Conservation (phyloP, 2,888 invertebrate genomes). For the Anaspis maculata region DNA sequence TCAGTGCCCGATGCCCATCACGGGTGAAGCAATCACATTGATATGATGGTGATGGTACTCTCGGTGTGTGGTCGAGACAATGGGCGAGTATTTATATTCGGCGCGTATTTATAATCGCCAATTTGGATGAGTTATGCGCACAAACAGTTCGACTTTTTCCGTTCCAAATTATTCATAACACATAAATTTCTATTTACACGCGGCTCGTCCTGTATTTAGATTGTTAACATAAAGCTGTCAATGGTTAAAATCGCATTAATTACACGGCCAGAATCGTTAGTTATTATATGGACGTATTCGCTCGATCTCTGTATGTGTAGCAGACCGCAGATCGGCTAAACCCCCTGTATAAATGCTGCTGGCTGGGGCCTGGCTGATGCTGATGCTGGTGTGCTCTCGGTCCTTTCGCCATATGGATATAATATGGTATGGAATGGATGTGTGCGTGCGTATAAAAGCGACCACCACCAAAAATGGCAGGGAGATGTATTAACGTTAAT, state of each 20-base stretch:
- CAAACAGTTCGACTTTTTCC: conserved; percentile 31
- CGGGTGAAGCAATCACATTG: conserved; percentile 8
- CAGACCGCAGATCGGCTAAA: too few species aligned
- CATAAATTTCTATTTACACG: conserved; percentile 37
- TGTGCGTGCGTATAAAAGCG: too few species aligned
- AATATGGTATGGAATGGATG: too few species aligned
- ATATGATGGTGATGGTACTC: too few species aligned
- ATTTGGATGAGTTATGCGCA: conserved; percentile 37
- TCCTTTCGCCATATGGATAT: too few species aligned
- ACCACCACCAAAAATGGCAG: too few species aligned
- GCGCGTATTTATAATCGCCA: conserved; percentile 35
- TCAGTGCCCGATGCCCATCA: conserved; percentile 5
- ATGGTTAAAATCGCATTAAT: conserved; percentile 38
- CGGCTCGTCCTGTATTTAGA: conserved; percentile 33
- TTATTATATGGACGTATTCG: too few species aligned
- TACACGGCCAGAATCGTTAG: conserved; percentile 21
- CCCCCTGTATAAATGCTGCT: too few species aligned
- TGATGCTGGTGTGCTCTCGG: too few species aligned
- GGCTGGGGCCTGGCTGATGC: too few species aligned
- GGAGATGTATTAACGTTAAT: too few species aligned
- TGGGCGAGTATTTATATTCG: conserved; percentile 31
- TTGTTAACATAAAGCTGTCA: conserved; percentile 39
- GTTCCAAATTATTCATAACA: conserved; percentile 38
- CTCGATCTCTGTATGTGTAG: too few species aligned
- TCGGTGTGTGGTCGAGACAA: conserved; percentile 31